Conservation (phyloP, 2,797 vertebrate species). For the Gymnoscopelus braueri region DNA sequence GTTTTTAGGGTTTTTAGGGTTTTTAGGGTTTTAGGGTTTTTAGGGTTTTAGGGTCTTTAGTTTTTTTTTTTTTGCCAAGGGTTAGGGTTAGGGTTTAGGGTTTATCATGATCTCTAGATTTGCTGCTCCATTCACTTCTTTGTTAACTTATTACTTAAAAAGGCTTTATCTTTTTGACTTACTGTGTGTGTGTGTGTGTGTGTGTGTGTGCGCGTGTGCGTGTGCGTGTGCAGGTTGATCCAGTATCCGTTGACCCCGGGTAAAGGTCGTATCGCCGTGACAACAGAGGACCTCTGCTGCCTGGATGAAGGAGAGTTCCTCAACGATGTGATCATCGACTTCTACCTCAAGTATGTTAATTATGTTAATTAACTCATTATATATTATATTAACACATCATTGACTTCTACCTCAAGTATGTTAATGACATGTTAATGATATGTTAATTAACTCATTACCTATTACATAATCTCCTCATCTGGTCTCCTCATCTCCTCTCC, state of each 20-base stretch:
- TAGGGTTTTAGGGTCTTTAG: no score
- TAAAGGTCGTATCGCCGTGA: slow-evolving; percentile 91
- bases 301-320: slow-evolving; percentile 91
- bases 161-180: no score
- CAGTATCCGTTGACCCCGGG: slow-evolving; percentile 91
- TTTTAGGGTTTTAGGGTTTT: no score
- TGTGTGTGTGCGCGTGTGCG: neutral
- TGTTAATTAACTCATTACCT: neutral
- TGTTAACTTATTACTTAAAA: no score
- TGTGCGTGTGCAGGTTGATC: slow-evolving; percentile 83
- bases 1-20: no score
- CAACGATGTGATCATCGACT: slow-evolving; percentile 98
- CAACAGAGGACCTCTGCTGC: slow-evolving; percentile 90
- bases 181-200: neutral
- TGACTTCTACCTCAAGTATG: slow-evolving; percentile 89
- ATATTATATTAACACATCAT: slow-evolving; percentile 84
- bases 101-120: no score
- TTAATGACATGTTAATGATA: no score
- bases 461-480: no score
- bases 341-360: slow-evolving; percentile 82
- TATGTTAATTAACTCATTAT: neutral
- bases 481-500: no score
- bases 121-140: no score
- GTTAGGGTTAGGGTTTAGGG: no score
- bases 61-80: no score